Base-by-base conservation (phyloP, 2,888 invertebrate species). In the Philhelius pedissequus region DNA sequence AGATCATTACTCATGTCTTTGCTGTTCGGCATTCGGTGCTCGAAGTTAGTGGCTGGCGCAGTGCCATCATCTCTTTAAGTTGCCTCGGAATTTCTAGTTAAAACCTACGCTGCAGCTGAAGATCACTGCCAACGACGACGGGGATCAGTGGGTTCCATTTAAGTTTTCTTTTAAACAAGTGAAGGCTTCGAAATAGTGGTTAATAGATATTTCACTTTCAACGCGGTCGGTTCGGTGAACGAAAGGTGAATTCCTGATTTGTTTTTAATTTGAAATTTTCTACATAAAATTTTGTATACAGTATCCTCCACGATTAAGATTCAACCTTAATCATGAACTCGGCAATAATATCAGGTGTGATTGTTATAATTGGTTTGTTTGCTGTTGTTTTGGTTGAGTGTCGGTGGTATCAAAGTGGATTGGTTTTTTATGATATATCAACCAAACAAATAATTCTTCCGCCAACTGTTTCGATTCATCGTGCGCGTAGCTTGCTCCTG, bases 101-200 rank as follows among this genome's bases (percentile, higher is more conserved):
- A 54, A 73, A 22, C 76, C 70, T n/a, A n/a, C 48, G 32, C 20
- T 48, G 68, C 74, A 64, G 27, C 52, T 70, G 50, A 56, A 27
- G 66, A 54, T 52, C 66, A 38, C 45, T 40, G 75, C 74, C 62
- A 62, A 54, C 52, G 48, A 52, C 25, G 43, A 60, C 30, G 82
- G 62, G 73, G 75, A 70, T 71, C 66, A 68, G 60, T 71, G 60
- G 80, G 80, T 84, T 86, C 88, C 87, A 89, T 89, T 89, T 90
- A 88, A 88, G 88, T 90, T 90, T 89, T 89, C 89, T 90, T 90
- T 90, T 89, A 90, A 90, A 88, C 89, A 88, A 88, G 88, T 87
- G 90, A 87, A 89, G 88, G 62, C 86, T 88, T 86, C 87, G 88
- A 83, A 88, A 78, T 87, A 86, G 84, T 87, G 88, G 88, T 90